Evolutionary conservation across 2,888 invertebrate species (phyloP), one percentile per base, ranked within the genome.

Genomic region (Torymus aiolomorphi): DNA sequence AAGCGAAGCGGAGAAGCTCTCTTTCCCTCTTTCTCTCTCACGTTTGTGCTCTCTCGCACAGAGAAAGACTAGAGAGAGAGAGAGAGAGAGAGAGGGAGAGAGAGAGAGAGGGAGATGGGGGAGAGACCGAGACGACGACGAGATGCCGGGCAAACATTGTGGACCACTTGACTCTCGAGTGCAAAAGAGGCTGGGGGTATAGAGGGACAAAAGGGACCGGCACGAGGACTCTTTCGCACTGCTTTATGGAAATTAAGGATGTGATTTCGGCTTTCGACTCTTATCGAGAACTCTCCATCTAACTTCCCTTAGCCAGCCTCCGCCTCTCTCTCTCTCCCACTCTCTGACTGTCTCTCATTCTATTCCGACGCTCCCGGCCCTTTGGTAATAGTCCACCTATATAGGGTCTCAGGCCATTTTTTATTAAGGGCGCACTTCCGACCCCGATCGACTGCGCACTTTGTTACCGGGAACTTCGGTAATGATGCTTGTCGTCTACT

Each of bases 231-330:
- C 69, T 74, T 69, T 73, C 52, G 62, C 81, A 66, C 83, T 83
- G 81, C 83, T 86, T 84, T 84, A 87, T 87, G 87, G 84, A 87
- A 86, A 87, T 85, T 85, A 86, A 87, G 86, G 84, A 86, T 86
- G 85, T 83, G 84, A 87, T 87, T 86, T 87, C 81, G 83, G 75
- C 82, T 85, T 85, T 87, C 81, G 81, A 72, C 83, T 83, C 82
- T 65, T 83, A 83, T 76, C 72, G 83, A 74, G 82, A 80, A 78
- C 85, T 57, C 59, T 76, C 11, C 31, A 56, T 24, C 61, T 61
- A 61, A 12, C 69, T 56, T 14, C n/a, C 24, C 31, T 31, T 73
- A 18, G 16, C 16, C 54, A 16, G 16, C 63, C 16, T 52, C 18
- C 49, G 12, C 31, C 72, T 72, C 52, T 31, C 12, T 51, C 70